Conservation (phyloP, 2,888 invertebrate species). For the Furcula furcula region DNA sequence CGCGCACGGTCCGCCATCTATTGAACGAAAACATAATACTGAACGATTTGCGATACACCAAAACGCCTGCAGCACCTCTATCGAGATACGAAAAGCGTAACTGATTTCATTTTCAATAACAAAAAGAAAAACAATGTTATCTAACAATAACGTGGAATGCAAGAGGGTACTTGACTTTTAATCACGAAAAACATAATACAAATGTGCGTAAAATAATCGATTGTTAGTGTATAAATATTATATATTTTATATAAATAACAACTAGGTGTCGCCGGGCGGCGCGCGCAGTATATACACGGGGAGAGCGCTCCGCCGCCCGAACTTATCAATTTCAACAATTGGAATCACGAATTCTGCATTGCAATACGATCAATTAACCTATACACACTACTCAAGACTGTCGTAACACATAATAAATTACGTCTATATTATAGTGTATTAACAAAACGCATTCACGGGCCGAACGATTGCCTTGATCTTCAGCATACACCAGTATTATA, state of each 20-base stretch:
- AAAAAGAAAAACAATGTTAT: constrained; percentile 33
- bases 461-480: too few species aligned
- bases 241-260: constrained; percentile 57
- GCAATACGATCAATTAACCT: constrained; percentile 48
- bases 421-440: constrained; percentile 42
- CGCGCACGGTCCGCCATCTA: constrained; percentile 6
- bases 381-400: constrained; percentile 46
- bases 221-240: constrained; percentile 59
- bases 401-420: constrained; percentile 39
- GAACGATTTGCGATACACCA: constrained; percentile 36
- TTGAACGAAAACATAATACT: constrained; percentile 44
- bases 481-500: too few species aligned
- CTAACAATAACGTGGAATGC: constrained; percentile 74
- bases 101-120: constrained; percentile 25
- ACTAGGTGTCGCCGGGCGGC: constrained; percentile 30
- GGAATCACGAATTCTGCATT: constrained; percentile 45
- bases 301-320: constrained; percentile 3
- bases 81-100: constrained; percentile 38
- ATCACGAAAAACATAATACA: constrained; percentile 46
- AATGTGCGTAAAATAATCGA: constrained; percentile 52
- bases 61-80: constrained; percentile 29
- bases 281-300: constrained; percentile 4
- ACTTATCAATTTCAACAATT: constrained; percentile 37
- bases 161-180: constrained; percentile 53
- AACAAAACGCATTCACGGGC: constrained; percentile 31